Percentiles rank a stretch among this genome's conserved stretches.
Conservation (phyloP, 1,140 invertebrate genomes). For the Conus betulinus region DNA sequence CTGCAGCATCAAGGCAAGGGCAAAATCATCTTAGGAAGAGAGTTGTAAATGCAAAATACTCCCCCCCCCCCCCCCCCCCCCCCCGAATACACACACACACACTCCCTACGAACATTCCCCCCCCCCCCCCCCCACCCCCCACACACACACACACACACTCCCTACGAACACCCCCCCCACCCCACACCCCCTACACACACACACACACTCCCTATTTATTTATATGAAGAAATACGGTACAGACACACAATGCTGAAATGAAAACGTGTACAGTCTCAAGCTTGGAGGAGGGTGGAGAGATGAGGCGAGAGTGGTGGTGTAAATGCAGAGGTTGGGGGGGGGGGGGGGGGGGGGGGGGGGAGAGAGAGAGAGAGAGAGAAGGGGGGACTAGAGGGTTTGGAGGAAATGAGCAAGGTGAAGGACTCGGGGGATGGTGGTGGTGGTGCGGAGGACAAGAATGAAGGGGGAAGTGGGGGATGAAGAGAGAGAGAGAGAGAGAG, state of each 20-base stretch:
- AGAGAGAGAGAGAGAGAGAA: background rate
- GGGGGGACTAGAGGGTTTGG: no score
- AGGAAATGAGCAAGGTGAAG: no score
- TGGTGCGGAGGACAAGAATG: no score
- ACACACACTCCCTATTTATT: background rate
- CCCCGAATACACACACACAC: background rate
- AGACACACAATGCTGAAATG: background rate
- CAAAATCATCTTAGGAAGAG: no score
- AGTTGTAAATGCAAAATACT: no score
- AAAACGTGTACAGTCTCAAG: constrained; percentile 7
- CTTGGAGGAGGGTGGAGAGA: background rate
- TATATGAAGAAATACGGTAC: background rate
- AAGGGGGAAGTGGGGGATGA: no score
- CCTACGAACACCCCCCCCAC: no score
- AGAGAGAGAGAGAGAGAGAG: background rate
- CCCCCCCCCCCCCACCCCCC: background rate
- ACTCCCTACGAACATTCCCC: background rate
- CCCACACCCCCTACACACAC: no score
- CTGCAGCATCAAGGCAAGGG: no score
- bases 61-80: no score
- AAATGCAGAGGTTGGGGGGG: background rate
- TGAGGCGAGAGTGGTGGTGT: no score
- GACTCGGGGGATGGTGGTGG: no score
- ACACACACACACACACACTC: background rate
- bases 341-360: background rate